phyloP scores from a whole-genome alignment of 2,888 invertebrate genomes.

The Eudasyphora cyanicolor region DNA sequence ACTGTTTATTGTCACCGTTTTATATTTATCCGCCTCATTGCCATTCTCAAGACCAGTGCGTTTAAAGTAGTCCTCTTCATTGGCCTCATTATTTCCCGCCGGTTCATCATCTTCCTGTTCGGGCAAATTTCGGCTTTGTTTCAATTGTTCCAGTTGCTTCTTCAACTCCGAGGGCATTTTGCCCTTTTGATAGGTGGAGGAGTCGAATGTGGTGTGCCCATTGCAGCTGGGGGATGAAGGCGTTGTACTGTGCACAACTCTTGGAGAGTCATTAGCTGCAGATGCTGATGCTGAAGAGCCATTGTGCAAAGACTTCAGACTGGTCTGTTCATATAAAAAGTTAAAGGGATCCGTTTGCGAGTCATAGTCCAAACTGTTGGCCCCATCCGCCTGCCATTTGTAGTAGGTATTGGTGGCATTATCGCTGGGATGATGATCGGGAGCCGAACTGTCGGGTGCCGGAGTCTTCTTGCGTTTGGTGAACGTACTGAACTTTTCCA shows the following conservation, averaged over 20 bases:
- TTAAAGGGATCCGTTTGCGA: conserved; percentile 77
- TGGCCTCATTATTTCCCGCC: neutral
- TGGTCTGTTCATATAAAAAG: conserved; percentile 76
- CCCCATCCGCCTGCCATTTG: conserved; percentile 77
- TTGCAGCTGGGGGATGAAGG: neutral
- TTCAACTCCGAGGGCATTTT: conserved; percentile 74
- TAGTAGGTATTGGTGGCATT: conserved; percentile 77
- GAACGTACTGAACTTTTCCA: conserved; percentile 78
- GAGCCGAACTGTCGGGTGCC: conserved; percentile 42
- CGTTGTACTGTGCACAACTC: conserved; percentile 34
- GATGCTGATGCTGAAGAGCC: neutral
- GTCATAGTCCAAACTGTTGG: conserved; percentile 74
- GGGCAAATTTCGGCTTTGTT: conserved; percentile 65
- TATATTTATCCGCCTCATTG: conserved; percentile 75
- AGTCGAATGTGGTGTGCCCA: conserved; percentile 69
- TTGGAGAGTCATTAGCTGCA: conserved; percentile 62
- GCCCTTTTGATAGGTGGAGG: conserved; percentile 76
- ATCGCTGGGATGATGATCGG: conserved; percentile 77
- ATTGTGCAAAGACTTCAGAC: conserved; percentile 68
- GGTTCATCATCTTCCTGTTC: conserved; percentile 8
- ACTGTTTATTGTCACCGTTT: conserved; percentile 78
- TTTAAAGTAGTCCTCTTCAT: conserved; percentile 44
- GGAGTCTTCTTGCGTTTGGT: conserved; percentile 77
- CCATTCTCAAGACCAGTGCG: conserved; percentile 66
- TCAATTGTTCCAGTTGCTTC: conserved; percentile 75